Evolutionary conservation across 2,888 invertebrate genomes (phyloP), one percentile per base, ranked within the genome.

Genomic region (Sminthurides aquaticus): DNA sequence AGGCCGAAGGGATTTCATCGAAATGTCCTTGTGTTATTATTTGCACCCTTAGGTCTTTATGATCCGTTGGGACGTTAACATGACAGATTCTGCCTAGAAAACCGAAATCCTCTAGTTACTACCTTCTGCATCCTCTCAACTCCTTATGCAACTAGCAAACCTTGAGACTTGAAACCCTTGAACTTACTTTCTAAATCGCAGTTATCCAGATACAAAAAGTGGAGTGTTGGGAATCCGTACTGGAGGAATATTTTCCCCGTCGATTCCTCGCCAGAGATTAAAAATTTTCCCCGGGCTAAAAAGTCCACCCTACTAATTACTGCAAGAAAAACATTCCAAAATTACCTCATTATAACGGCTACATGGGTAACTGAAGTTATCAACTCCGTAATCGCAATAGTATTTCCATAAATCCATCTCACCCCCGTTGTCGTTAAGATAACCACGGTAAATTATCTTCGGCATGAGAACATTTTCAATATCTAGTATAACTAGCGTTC

Each of bases 181-280:
- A 58, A 34, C 57, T 58, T 2, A 58, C 57, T 34, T 34, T 28
- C 43, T 57, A 34, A 22, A 8, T 56, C 56, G 28, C 43, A 26
- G 24, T 59, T 29, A 20, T 67, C 74, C 34, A 72, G 57, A 57
- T 68, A 72, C 26, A 70, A 59, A 63, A 72, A 74, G 11, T 71
- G 66, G 60, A 70, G 66, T 22, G 71, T 69, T 3, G 74, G 71
- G 49, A 67, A 66, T 49, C 69, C 71, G 58, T 70, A 72, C 27
- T 66, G 69, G 1, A 72, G 63, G 54, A 68, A 73, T 2, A 74
- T 57, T 22, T 66, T 66, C 34, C 68, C 67, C 24, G 67, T 62
- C 0, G 27, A 43, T 0, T 66, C 43, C 34, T 74, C 74, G 1
- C 67, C 74, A 8, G 68, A 64, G 1, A 73, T 56, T 0, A 72